Evolutionary conservation across 2,888 invertebrate species (phyloP), one percentile per base, ranked within the genome.

Genomic region (Xestia sexstrigata): DNA sequence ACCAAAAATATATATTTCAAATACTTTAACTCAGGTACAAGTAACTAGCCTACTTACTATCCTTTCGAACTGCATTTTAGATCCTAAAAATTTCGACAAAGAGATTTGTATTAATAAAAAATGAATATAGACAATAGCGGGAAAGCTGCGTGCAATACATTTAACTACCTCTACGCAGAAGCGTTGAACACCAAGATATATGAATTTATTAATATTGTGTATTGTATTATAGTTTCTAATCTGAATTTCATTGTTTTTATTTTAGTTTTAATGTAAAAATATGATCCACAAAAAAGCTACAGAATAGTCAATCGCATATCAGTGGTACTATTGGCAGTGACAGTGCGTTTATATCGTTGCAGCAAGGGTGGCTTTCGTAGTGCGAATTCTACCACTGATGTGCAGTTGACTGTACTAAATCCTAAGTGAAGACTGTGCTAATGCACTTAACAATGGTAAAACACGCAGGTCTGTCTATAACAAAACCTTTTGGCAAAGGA

Each of bases 81-180:
- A 69, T 63, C 63, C n/a, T 76, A 68, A 71, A 58, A 74, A 60
- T 45, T 65, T 60, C 11, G 45, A 60, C 42, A 45, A 72, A 78
- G 63, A 65, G 17, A 74, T 76, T 78, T 85, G 72, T 74, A 85
- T 70, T 74, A 72, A 78, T 52, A 62, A 76, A 74, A 76, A 85
- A n/a, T n/a, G 79, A 68, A n/a, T 58, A 55, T 67, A 78, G 85
- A 78, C 73, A 78, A 85, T 85, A 78, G 87, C 76, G 83, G 62
- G 47, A 72, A 83, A 73, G 79, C 78, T 79, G 71, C 70, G 72
- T 77, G 77, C 76, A 71, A 81, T 83, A 84, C 72, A 62, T 75
- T n/a, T n/a, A 90, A 86, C 88, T 91, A 90, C 90, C 91, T 91
- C 91, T 85, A 81, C 86, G 87, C 85, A 73, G 69, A 79, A 70